Evolutionary conservation across 2,113 vertebrate species (phyloP).

Genomic region (Meleagris gallopavo): DNA sequence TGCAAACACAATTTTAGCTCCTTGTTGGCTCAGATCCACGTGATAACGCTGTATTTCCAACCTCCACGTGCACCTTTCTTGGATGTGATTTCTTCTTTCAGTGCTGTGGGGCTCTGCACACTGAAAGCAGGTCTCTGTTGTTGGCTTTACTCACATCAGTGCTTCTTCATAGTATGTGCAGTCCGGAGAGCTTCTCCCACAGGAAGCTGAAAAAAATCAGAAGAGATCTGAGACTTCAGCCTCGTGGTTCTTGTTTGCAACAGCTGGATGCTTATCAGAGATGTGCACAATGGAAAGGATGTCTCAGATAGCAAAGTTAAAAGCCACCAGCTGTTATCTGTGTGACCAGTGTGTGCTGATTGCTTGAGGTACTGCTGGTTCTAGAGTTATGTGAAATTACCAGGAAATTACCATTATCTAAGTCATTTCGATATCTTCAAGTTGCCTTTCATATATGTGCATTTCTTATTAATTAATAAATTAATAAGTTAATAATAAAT

Average conservation of each 20-base stretch:
- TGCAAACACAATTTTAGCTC: neutral
- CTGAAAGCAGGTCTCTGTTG: neutral
- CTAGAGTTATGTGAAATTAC: neutral
- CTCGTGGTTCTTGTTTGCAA: neutral
- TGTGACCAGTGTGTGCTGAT: neutral
- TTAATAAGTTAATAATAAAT: neutral
- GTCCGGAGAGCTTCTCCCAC: neutral
- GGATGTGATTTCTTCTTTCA: neutral
- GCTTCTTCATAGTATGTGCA: neutral
- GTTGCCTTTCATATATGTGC: neutral
- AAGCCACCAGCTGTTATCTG: neutral
- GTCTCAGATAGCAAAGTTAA: neutral
- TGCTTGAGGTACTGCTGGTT: neutral
- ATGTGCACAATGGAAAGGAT: neutral
- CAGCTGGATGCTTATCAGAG: neutral
- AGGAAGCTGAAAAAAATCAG: neutral
- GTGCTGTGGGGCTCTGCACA: neutral
- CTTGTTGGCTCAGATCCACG: neutral
- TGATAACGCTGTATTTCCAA: neutral
- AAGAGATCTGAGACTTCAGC: neutral
- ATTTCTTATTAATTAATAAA: neutral
- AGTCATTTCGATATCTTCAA: neutral
- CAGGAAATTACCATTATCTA: neutral
- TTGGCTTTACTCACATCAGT: neutral
- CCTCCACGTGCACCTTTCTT: neutral